These are phyloP conservation scores for Ashinkailepas kermadecensis DNA, from an alignment of 2,888 invertebrate genomes.

Conservation along the genomic window DNA sequence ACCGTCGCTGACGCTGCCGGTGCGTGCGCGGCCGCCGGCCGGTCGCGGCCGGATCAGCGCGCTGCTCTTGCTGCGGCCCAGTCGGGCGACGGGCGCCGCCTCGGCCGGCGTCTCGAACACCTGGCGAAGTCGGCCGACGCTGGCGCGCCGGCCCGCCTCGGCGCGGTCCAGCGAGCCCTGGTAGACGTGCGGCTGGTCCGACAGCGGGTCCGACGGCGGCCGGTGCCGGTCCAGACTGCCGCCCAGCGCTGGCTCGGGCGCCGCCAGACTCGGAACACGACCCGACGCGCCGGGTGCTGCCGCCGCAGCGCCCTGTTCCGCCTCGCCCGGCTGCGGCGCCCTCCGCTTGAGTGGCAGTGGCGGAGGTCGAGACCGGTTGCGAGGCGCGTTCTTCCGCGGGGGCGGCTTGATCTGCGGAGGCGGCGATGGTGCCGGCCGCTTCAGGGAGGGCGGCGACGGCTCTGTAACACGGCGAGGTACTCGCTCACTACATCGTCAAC, in stretches of 20 bases:
- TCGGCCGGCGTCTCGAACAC: conserved; percentile 6
- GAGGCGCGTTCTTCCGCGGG: not conserved
- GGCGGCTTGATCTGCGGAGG: conserved; percentile 10
- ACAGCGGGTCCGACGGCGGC: not conserved
- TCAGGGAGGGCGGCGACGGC: not conserved
- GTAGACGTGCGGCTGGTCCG: not conserved
- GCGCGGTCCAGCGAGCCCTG: conserved; percentile 5
- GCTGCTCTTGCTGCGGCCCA: conserved; percentile 10
- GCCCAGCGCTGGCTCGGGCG: not conserved
- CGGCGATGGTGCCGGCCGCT: not conserved
- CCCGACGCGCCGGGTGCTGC: not conserved
- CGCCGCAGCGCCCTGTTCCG: not conserved
- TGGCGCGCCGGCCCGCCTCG: not conserved
- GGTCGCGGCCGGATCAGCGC: not conserved
- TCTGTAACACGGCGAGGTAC: not conserved
- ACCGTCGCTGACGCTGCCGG: no score
- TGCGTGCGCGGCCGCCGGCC: not conserved
- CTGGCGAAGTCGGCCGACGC: conserved; percentile 9
- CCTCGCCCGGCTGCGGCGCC: not conserved
- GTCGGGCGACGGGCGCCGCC: not conserved
- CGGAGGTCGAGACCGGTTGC: not conserved
- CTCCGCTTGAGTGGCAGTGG: not conserved
- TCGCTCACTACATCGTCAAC: no score
- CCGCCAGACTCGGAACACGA: not conserved
- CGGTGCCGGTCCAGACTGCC: conserved; percentile 1